Evolutionary conservation across 2,888 invertebrate species (phyloP), one percentile per base, ranked within the genome.

Genomic region (Spisula solida): DNA sequence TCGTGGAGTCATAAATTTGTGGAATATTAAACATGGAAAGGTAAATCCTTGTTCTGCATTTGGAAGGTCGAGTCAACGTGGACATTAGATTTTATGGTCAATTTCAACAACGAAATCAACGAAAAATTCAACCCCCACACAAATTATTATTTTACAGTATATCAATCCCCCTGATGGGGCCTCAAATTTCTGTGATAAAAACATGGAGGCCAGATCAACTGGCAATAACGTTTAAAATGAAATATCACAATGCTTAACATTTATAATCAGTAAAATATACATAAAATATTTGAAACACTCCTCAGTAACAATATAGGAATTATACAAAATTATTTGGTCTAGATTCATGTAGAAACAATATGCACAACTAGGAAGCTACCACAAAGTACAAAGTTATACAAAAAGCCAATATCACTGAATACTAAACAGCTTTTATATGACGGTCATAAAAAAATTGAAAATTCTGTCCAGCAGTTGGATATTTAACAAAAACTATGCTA

Each of bases 161-260:
- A n/a, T n/a, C n/a, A n/a, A n/a, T n/a, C 25, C 29, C 25, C 14
- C n/a, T 25, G n/a, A 29, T 5, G 16, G 31, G 31, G 25, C 70
- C 31, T 25, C 31, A 29, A 70, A 25, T 31, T 12, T 25, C 86
- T 70, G 81, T 81, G 86, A 86, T 86, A 86, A 86, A 86, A 86
- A 86, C 86, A 86, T 86, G 86, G 81, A 18, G 78, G 48, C 87
- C 87, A 87, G 87, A 83, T 87, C 87, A 83, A 87, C 87, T 87
- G 84, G 87, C 66, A 31, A 25, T 79, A 55, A 79, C 29, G 25
- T 29, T 82, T 56, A 79, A 81, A 78, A 83, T 84, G 87, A 84
- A n/a, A 81, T 87, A 87, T 87, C 87, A 87, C 87, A 87, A 87
- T 84, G 87, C 83, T 79, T 70, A 51, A 86, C 75, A 31, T 81